These are phyloP conservation scores for Oryctes rhinoceros DNA, from an alignment of 1,140 invertebrate genomes.

Conservation along the genomic window DNA sequence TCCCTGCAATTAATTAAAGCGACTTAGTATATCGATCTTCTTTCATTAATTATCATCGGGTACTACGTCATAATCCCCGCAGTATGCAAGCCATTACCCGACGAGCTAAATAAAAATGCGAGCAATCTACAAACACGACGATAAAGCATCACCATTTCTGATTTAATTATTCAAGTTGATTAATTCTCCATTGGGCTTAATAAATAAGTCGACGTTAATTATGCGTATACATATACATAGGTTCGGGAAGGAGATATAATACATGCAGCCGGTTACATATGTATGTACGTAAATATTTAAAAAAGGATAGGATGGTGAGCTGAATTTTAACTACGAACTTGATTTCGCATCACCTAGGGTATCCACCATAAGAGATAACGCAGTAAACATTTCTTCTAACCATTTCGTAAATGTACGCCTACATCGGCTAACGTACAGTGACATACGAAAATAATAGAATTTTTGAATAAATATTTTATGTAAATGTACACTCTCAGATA, in stretches of 20 bases:
- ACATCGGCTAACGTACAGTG: too few relatives aligned
- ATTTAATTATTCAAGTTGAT: slow-evolving; percentile 31
- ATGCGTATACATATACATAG: not conserved
- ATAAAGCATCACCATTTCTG: slow-evolving; percentile 20
- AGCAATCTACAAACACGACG: not conserved
- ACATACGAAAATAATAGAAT: too few relatives aligned
- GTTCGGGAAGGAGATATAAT: not conserved
- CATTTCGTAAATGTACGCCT: too few relatives aligned
- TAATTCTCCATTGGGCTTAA: slow-evolving; percentile 25
- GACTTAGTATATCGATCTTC: not conserved
- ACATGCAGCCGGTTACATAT: not conserved
- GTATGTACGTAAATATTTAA: not conserved
- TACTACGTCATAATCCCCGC: slow-evolving; percentile 19
- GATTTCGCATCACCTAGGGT: too few relatives aligned
- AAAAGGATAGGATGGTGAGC: too few relatives aligned
- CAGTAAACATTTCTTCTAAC: too few relatives aligned
- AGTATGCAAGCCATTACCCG: not conserved
- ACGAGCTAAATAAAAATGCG: slow-evolving; percentile 24
- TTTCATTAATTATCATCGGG: slow-evolving; percentile 3
- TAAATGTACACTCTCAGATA: too few relatives aligned
- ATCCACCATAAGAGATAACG: too few relatives aligned
- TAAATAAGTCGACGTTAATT: slow-evolving; percentile 27
- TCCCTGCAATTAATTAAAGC: slow-evolving; percentile 1
- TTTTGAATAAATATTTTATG: too few relatives aligned
- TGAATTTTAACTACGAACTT: too few relatives aligned